Evolutionary conservation across 1,140 invertebrate genomes (phyloP).

Genomic region (Ladona fulva): DNA sequence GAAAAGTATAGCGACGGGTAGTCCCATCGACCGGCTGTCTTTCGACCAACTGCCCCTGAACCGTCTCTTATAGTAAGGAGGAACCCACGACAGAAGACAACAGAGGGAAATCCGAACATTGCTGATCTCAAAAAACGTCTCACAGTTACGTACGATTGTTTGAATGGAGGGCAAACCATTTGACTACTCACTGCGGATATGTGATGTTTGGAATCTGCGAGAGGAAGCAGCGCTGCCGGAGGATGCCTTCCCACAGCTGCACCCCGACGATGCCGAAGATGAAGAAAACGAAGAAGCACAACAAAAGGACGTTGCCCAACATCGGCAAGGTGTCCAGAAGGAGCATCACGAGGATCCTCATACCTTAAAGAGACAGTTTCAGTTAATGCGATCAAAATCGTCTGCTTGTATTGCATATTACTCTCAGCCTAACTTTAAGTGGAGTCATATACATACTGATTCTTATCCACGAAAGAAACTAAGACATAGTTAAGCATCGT

Average conservation of each 20-base stretch:
- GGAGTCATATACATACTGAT: too few relatives aligned
- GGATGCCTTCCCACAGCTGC: constrained; percentile 95
- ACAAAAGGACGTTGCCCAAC: constrained; percentile 94
- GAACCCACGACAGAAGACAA: too few relatives aligned
- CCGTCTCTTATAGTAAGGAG: too few relatives aligned
- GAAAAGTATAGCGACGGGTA: too few relatives aligned
- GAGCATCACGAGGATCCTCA: constrained; percentile 96
- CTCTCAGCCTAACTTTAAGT: too few relatives aligned
- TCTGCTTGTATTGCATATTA: too few relatives aligned
- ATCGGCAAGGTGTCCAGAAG: constrained; percentile 98
- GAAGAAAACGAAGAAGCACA: constrained; percentile 99
- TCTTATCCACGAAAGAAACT: too few relatives aligned
- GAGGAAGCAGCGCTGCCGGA: constrained; percentile 87
- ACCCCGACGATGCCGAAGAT: constrained; percentile 99
- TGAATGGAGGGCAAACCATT: background rate
- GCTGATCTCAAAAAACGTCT: background rate
- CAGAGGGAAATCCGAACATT: too few relatives aligned
- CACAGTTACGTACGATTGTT: background rate
- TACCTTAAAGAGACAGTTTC: constrained; percentile 55
- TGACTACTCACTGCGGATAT: constrained; percentile 22
- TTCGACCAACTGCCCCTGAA: too few relatives aligned
- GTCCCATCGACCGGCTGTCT: too few relatives aligned
- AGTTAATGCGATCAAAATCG: too few relatives aligned
- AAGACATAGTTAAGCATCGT: too few relatives aligned
- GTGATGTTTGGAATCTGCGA: constrained; percentile 32